Evolutionary conservation across 2,797 vertebrate species (phyloP).

Genomic region (Falco biarmicus): DNA sequence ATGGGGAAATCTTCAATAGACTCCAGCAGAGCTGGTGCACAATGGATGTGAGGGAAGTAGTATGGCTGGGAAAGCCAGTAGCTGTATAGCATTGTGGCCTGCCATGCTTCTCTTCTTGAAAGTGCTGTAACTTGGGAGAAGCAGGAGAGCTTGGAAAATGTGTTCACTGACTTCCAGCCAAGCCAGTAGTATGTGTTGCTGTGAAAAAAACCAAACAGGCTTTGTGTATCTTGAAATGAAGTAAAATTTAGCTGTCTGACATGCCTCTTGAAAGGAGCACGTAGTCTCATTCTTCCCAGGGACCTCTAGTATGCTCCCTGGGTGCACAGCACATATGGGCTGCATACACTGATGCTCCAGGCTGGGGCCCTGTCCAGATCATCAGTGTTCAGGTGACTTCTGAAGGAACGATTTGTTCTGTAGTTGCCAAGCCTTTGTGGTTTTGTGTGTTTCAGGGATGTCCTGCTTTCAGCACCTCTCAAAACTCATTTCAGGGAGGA

Average conservation of each 20-base stretch:
- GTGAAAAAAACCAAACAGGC: background rate
- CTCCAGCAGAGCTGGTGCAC: background rate
- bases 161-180: background rate
- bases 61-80: background rate
- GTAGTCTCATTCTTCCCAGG: background rate
- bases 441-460: background rate
- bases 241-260: background rate
- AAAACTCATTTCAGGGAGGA: background rate
- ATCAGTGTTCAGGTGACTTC: background rate
- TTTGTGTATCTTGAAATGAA: background rate
- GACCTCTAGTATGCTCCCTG: background rate
- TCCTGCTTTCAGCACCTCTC: background rate
- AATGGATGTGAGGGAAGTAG: background rate
- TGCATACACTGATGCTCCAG: background rate
- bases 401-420: background rate
- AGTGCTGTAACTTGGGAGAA: background rate
- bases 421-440: background rate
- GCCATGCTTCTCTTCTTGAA: background rate
- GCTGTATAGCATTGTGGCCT: background rate
- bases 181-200: background rate
- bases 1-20: background rate
- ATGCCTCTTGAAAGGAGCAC: background rate
- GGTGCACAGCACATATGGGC: background rate
- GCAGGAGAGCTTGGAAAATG: background rate
- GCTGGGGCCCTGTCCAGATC: background rate